Conservation (phyloP, 2,888 invertebrate species). For the Acrobasis repandana region DNA sequence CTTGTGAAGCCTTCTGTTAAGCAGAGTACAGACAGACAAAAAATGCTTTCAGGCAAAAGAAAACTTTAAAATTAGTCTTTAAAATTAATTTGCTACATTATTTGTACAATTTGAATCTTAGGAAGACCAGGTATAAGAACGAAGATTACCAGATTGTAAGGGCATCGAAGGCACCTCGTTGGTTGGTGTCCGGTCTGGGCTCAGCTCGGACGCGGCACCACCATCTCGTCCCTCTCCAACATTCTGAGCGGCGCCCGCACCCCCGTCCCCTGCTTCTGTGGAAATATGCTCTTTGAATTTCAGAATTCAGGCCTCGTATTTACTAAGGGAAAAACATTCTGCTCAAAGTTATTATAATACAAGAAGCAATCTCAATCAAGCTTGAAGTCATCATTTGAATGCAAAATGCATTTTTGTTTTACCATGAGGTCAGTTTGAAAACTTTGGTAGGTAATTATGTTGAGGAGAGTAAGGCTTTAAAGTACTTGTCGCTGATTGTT, state of each 20-base stretch:
- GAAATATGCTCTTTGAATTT: constrained; percentile 33
- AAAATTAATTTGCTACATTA: no score
- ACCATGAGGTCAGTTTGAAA: no score
- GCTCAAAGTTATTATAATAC: no score
- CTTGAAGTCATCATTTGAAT: no score
- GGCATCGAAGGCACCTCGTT: constrained; percentile 78
- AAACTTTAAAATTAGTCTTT: no score
- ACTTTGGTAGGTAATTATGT: no score
- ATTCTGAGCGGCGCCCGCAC: constrained; percentile 69
- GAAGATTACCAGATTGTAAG: constrained; percentile 73
- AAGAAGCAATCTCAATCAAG: no score
- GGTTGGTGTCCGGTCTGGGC: constrained; percentile 79
- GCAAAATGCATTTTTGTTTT: no score
- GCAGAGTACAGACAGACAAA: no score
- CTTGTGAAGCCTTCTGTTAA: no score
- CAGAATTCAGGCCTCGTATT: not conserved
- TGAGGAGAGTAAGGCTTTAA: not conserved
- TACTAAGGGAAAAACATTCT: not conserved
- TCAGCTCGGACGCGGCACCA: constrained; percentile 75
- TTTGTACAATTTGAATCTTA: no score
- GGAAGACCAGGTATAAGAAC: not conserved
- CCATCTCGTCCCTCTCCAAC: constrained; percentile 65
- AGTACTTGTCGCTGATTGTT: not conserved
- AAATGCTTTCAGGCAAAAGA: no score
- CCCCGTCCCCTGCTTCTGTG: constrained; percentile 76